These are phyloP conservation scores for Brassicogethes aeneus DNA, from an alignment of 2,888 invertebrate species.

Conservation along the genomic window DNA sequence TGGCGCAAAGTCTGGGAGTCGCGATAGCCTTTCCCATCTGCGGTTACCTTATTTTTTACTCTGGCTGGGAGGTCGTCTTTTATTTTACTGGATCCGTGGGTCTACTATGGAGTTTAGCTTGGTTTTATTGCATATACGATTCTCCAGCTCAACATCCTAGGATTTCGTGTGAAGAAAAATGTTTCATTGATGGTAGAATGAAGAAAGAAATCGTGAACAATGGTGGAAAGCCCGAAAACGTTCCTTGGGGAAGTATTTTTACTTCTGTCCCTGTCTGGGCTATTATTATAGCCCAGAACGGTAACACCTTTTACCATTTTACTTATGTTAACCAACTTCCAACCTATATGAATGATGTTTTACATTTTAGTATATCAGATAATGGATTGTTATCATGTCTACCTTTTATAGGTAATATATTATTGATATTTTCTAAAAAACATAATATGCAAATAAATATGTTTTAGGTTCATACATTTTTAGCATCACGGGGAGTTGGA, in stretches of 20 bases:
- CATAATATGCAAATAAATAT: too few relatives aligned
- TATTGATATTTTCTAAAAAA: too few relatives aligned
- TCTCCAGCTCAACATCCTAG: constrained; percentile 71
- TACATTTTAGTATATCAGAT: neutral
- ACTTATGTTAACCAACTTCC: neutral
- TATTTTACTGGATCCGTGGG: constrained; percentile 70
- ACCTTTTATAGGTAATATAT: neutral
- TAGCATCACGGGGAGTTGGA: neutral
- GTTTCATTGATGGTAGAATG: neutral
- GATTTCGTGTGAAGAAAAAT: constrained; percentile 59
- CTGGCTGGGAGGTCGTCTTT: constrained; percentile 80
- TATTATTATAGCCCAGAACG: constrained; percentile 65
- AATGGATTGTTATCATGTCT: neutral
- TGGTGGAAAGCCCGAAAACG: constrained; percentile 35
- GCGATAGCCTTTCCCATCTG: constrained; percentile 6
- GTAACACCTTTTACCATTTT: neutral
- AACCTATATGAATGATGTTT: neutral
- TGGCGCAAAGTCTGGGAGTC: constrained; percentile 6
- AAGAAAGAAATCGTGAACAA: neutral
- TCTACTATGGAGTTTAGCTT: constrained; percentile 66
- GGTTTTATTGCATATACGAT: constrained; percentile 71
- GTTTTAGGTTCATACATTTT: neutral
- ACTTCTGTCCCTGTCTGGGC: constrained; percentile 71
- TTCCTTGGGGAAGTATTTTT: constrained; percentile 63
- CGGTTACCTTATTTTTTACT: constrained; percentile 3